phyloP scores from a whole-genome alignment of 2,797 vertebrate genomes.

The Melanogrammus aeglefinus region DNA sequence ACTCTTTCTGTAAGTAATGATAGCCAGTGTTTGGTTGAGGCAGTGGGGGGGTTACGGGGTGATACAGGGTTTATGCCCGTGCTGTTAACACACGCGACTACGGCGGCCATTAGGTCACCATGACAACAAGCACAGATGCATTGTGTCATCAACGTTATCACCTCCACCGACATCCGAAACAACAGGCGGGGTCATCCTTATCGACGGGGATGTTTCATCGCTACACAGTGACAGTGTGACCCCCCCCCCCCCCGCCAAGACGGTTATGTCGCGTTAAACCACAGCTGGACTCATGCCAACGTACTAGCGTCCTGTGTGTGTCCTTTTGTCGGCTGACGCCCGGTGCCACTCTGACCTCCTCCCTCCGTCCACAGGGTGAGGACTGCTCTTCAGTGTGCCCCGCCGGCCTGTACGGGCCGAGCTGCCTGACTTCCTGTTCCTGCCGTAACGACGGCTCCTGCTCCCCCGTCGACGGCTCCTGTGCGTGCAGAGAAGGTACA shows the following conservation, averaged over 20 bases:
- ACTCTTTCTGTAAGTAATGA: neutral
- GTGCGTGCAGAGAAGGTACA: constrained; percentile 92
- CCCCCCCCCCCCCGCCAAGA: too few relatives aligned
- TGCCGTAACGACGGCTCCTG: constrained; percentile 87
- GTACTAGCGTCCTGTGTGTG: too few relatives aligned
- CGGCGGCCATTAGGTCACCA: neutral
- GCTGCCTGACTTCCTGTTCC: constrained; percentile 86
- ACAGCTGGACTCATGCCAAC: too few relatives aligned
- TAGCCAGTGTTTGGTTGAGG: neutral
- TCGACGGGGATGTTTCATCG: too few relatives aligned
- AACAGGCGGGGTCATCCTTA: too few relatives aligned
- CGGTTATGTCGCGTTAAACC: too few relatives aligned
- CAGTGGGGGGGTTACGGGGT: neutral
- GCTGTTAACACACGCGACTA: too few relatives aligned
- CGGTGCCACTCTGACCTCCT: constrained; percentile 11
- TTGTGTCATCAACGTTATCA: neutral
- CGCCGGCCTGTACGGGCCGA: constrained; percentile 83
- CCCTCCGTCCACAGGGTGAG: constrained; percentile 76
- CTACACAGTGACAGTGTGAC: too few relatives aligned
- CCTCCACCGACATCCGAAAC: too few relatives aligned
- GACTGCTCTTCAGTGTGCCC: constrained; percentile 83
- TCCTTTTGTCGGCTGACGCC: neutral
- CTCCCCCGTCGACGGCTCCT: constrained; percentile 88
- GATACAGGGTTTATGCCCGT: too few relatives aligned
- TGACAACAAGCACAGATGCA: neutral